Evolutionary conservation across 2,797 vertebrate species (phyloP).

Genomic region (Enteromius argenteus): DNA sequence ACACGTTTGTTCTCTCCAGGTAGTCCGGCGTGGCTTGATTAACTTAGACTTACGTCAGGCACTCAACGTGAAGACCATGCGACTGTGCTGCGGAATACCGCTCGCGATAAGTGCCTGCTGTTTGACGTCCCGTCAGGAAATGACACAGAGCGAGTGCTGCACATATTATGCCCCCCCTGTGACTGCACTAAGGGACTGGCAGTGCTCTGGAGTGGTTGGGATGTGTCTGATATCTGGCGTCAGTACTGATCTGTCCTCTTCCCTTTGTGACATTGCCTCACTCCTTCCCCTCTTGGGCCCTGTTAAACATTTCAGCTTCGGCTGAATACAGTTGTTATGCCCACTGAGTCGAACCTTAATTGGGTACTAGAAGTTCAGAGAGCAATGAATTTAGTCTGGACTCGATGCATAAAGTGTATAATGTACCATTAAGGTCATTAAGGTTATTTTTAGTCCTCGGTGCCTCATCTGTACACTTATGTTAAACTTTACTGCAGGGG

Average conservation of each 20-base stretch:
- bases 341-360: conserved; percentile 54
- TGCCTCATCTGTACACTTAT: not conserved
- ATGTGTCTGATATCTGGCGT: conserved; percentile 74
- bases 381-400: conserved; percentile 42
- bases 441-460: conserved; percentile 3
- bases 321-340: conserved; percentile 49
- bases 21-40: conserved; percentile 18
- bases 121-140: conserved; percentile 56
- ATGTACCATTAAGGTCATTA: conserved; percentile 49
- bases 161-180: conserved; percentile 49
- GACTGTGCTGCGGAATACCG: conserved; percentile 34
- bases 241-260: conserved; percentile 70
- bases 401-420: conserved; percentile 31
- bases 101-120: conserved; percentile 37
- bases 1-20: conserved; percentile 34
- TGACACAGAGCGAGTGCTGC: conserved; percentile 35
- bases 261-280: conserved; percentile 68
- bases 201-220: conserved; percentile 53
- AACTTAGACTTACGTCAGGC: conserved; percentile 33
- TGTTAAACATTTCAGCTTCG: conserved; percentile 49
- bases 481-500: conserved; percentile 1
- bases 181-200: conserved; percentile 38
- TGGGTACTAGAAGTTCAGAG: conserved; percentile 42
- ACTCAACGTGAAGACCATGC: conserved; percentile 37
- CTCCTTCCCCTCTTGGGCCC: conserved; percentile 43